Evolutionary conservation across 2,797 vertebrate species (phyloP).

Genomic region (Neopelma chrysocephalum): DNA sequence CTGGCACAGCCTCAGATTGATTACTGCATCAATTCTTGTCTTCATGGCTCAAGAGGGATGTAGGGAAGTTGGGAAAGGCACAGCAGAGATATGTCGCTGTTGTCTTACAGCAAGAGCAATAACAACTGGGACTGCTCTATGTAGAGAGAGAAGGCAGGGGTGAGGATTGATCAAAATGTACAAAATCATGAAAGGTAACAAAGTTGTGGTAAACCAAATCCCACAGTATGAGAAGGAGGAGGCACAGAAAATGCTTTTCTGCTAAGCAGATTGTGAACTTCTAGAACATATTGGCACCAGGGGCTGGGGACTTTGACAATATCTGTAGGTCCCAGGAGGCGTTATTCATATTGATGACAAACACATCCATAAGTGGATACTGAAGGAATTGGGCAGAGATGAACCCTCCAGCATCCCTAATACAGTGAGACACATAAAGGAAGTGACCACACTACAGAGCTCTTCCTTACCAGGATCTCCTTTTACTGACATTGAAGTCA

Average conservation of each 20-base stretch:
- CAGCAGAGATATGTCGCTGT: neutral
- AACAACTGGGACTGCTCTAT: rapidly evolving
- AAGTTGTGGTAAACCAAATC: neutral
- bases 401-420: neutral
- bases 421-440: neutral
- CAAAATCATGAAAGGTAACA: neutral
- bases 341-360: neutral
- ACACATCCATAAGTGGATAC: neutral
- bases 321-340: rapidly evolving
- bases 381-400: neutral
- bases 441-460: neutral
- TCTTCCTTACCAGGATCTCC: neutral
- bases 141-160: neutral
- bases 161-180: neutral
- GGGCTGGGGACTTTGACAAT: neutral
- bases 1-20: neutral
- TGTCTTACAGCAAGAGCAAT: neutral
- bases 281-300: neutral
- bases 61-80: neutral
- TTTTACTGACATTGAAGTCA: neutral
- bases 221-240: neutral
- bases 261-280: neutral
- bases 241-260: neutral
- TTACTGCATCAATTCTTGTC: neutral
- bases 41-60: neutral